phyloP scores from a whole-genome alignment of 92 coral and sea anemone species.

The Montipora capitata region DNA sequence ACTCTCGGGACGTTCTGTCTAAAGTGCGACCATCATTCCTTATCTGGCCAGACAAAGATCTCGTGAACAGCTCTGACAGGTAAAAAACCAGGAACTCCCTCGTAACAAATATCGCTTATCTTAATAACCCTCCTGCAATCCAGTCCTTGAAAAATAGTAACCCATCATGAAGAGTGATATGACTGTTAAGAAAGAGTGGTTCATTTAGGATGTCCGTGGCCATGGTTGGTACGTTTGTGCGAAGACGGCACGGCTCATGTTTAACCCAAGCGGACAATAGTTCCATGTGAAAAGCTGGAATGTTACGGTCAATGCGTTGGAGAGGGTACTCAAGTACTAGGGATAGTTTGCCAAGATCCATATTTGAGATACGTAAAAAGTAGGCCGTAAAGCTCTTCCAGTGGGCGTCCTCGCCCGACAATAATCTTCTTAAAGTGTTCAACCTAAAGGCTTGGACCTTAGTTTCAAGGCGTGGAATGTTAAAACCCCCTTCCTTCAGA shows the following conservation, averaged over 20 bases:
- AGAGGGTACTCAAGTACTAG: not conserved
- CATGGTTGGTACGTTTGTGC: not conserved
- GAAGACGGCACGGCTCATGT: not conserved
- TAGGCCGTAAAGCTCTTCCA: conserved; percentile 7
- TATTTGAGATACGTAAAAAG: no score
- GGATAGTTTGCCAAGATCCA: no score
- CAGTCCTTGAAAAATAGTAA: not conserved
- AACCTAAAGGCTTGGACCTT: not conserved
- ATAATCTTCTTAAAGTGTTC: conserved; percentile 2
- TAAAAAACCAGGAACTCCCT: conserved; percentile 3
- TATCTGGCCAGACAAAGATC: not conserved
- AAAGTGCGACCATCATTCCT: not conserved
- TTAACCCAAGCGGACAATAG: not conserved
- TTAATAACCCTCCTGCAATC: not conserved
- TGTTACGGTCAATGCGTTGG: not conserved
- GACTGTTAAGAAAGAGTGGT: not conserved
- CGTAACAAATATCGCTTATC: no score
- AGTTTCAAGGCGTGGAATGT: not conserved
- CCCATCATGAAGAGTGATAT: not conserved
- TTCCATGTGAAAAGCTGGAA: not conserved
- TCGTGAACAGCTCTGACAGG: conserved; percentile 2
- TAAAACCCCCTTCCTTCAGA: conserved; percentile 26
- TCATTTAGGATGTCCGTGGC: not conserved
- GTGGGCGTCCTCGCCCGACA: not conserved
- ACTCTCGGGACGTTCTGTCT: not conserved